Evolutionary conservation across 2,888 invertebrate species (phyloP).

Genomic region (Xanthorhoe spadicearia): DNA sequence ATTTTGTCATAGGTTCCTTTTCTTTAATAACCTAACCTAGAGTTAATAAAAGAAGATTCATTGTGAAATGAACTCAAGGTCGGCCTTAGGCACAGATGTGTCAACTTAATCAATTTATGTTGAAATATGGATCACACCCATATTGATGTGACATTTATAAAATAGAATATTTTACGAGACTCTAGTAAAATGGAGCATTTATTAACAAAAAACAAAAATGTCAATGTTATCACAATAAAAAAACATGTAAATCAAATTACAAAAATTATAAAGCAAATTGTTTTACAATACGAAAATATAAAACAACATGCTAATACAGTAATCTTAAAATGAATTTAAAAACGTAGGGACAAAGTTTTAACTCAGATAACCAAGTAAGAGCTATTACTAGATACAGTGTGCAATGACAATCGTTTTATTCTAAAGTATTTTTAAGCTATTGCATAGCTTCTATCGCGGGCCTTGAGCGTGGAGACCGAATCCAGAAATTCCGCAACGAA

Average conservation of each 20-base stretch:
- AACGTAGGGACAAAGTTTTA: no score
- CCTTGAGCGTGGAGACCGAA: no score
- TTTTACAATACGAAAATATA: background rate
- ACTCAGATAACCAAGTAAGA: no score
- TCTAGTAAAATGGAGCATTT: slow-evolving; percentile 26
- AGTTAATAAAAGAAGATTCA: slow-evolving; percentile 13
- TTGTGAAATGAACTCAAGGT: slow-evolving; percentile 52
- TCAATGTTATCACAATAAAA: background rate
- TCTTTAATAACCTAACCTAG: background rate
- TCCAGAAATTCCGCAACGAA: no score
- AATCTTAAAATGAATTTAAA: background rate
- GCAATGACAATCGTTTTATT: no score
- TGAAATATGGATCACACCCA: slow-evolving; percentile 43
- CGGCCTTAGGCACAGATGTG: slow-evolving; percentile 42
- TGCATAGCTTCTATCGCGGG: no score
- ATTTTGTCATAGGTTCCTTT: slow-evolving; percentile 7
- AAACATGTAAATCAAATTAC: background rate
- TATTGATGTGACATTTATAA: slow-evolving; percentile 11
- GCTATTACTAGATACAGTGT: no score
- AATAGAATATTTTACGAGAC: slow-evolving; percentile 19
- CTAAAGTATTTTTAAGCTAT: no score
- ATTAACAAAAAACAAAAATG: slow-evolving; percentile 15
- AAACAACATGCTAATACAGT: background rate
- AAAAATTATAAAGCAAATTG: background rate
- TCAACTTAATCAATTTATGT: slow-evolving; percentile 47